A percentile compares a stretch with the other conserved stretches of the same genome.
Evolutionary conservation across 2,113 vertebrate genomes (phyloP).

Genomic region (Paramormyrops kingsleyae): DNA sequence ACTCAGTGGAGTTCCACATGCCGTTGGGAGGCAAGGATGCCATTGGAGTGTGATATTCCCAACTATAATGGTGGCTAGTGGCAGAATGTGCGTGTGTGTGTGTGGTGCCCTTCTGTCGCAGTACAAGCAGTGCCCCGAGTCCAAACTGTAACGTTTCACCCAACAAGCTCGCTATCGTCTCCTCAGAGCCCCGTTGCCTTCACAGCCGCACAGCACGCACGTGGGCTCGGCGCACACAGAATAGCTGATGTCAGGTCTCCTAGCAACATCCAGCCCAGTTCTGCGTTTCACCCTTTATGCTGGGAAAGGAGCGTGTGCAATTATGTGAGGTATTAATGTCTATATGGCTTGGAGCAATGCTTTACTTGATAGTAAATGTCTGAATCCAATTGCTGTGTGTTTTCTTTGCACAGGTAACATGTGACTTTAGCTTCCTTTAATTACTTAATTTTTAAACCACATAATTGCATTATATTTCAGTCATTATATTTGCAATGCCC

Average conservation of each 20-base stretch:
- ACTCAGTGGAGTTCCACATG: slow-evolving; percentile 55
- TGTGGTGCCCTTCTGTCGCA: not conserved
- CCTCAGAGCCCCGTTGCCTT: slow-evolving; percentile 30
- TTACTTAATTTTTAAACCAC: not conserved
- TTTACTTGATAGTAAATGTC: not conserved
- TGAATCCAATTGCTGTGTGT: not conserved
- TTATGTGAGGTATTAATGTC: not conserved
- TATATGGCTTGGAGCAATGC: not conserved
- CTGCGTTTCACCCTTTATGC: slow-evolving; percentile 15
- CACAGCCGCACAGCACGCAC: slow-evolving; percentile 39
- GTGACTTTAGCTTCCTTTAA: not conserved
- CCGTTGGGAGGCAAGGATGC: slow-evolving; percentile 35
- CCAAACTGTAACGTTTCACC: not conserved
- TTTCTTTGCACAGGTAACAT: not conserved
- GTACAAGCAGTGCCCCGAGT: not conserved
- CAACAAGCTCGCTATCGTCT: not conserved
- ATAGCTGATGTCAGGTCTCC: slow-evolving; percentile 51
- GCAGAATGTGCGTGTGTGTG: not conserved
- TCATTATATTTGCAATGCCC: not conserved
- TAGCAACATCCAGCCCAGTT: slow-evolving; percentile 57
- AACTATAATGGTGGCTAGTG: not conserved
- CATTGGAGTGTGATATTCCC: not conserved
- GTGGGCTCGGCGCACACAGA: slow-evolving; percentile 45
- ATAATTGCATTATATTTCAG: not conserved
- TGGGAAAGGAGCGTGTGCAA: not conserved